These are phyloP conservation scores for Scopus umbretta DNA, from an alignment of 2,113 vertebrate genomes.

Conservation along the genomic window DNA sequence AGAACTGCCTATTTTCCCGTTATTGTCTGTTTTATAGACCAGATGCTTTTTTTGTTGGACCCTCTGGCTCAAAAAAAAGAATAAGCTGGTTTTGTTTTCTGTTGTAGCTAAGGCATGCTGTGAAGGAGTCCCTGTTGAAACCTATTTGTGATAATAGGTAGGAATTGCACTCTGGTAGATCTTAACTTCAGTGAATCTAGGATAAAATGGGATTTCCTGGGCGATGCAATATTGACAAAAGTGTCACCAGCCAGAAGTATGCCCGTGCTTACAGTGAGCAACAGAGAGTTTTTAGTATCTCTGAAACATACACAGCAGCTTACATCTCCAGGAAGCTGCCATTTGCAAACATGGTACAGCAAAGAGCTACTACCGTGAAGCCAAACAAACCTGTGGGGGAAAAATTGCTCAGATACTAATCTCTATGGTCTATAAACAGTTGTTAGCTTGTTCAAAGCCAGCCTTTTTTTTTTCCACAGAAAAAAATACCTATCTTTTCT, in stretches of 20 bases:
- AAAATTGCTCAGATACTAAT: neutral
- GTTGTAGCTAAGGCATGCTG: neutral
- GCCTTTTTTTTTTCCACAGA: neutral
- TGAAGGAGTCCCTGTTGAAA: neutral
- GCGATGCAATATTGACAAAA: slow-evolving; percentile 8
- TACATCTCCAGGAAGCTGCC: neutral
- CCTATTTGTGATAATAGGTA: neutral
- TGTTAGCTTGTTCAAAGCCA: neutral
- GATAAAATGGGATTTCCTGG: neutral
- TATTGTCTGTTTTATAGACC: neutral
- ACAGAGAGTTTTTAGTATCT: neutral
- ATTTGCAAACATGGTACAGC: neutral
- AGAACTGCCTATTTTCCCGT: neutral
- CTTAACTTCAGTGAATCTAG: neutral
- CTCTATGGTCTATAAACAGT: neutral
- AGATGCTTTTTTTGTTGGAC: neutral
- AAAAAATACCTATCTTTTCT: neutral
- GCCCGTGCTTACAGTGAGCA: neutral
- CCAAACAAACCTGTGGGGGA: neutral
- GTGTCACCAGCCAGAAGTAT: neutral
- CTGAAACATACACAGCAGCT: neutral
- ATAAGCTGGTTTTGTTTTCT: neutral
- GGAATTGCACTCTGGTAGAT: neutral
- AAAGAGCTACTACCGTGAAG: neutral
- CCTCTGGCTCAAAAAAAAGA: neutral